Conservation (phyloP, 1,140 invertebrate genomes). For the Formica selysi region DNA sequence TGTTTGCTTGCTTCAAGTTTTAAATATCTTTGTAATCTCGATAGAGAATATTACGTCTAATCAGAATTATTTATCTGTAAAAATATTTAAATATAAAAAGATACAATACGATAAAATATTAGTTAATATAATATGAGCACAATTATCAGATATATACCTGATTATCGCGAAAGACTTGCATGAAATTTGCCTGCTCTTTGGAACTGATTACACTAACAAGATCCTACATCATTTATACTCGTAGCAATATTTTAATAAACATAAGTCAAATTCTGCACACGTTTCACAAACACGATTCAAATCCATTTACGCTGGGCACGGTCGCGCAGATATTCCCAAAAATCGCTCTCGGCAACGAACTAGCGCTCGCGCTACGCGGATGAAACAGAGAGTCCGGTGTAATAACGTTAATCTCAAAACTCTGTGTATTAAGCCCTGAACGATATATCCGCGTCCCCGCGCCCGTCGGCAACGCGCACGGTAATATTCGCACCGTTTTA, state of each 20-base stretch:
- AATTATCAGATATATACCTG: too few species aligned
- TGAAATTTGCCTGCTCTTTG: background rate
- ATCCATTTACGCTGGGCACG: slow-evolving; percentile 53
- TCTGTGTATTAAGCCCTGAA: slow-evolving; percentile 50
- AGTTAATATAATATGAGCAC: too few species aligned
- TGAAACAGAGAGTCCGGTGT: slow-evolving; percentile 52
- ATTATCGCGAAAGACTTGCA: too few species aligned
- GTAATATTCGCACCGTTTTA: slow-evolving; percentile 62
- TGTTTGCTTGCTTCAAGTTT: background rate
- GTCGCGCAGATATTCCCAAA: slow-evolving; percentile 59
- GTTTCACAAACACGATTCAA: slow-evolving; percentile 55
- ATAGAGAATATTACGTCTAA: background rate
- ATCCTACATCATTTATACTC: background rate
- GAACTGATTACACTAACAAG: background rate
- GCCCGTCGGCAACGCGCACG: slow-evolving; percentile 42
- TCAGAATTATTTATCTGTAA: background rate
- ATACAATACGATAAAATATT: too few species aligned
- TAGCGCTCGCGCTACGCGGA: slow-evolving; percentile 43
- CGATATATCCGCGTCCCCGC: slow-evolving; percentile 56
- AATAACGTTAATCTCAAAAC: slow-evolving; percentile 65
- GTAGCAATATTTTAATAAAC: slow-evolving; percentile 35
- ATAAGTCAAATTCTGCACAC: slow-evolving; percentile 54
- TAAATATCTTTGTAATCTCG: too few species aligned
- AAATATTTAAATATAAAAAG: background rate
- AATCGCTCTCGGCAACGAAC: slow-evolving; percentile 61